Percentiles rank a stretch among this genome's conserved stretches.
Evolutionary conservation across 2,113 vertebrate species (phyloP).

Genomic region (Serranochromis macrocephalus): DNA sequence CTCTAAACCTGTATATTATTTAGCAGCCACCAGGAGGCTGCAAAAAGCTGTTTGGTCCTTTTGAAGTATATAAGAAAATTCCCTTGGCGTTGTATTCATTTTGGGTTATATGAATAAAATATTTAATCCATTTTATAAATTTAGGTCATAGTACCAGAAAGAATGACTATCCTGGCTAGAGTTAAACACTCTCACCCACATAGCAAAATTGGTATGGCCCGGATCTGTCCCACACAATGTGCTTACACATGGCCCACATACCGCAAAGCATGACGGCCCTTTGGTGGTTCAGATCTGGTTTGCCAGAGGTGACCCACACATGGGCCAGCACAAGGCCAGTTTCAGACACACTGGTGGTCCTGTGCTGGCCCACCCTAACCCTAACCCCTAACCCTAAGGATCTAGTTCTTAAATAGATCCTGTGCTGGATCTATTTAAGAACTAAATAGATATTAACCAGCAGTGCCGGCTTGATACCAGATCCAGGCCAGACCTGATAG

Average conservation of each 20-base stretch:
- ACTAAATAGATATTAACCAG: not conserved
- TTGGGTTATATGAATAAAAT: not conserved
- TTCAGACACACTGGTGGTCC: not conserved
- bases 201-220: not conserved
- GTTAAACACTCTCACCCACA: not conserved
- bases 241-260: not conserved
- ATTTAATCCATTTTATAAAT: not conserved
- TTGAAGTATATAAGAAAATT: not conserved
- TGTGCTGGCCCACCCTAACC: not conserved
- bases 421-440: not conserved
- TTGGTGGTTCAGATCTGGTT: not conserved
- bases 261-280: fast-evolving
- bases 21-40: not conserved
- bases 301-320: not conserved
- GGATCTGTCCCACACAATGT: not conserved
- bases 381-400: not conserved
- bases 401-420: not conserved
- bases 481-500: not conserved
- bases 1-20: not conserved
- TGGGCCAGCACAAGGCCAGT: not conserved
- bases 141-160: not conserved
- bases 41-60: fast-evolving
- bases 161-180: not conserved
- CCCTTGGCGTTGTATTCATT: not conserved
- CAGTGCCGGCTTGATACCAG: not conserved